These are phyloP conservation scores for Trichosurus vulpecula DNA, from an alignment of 2,797 vertebrate species.

Conservation along the genomic window DNA sequence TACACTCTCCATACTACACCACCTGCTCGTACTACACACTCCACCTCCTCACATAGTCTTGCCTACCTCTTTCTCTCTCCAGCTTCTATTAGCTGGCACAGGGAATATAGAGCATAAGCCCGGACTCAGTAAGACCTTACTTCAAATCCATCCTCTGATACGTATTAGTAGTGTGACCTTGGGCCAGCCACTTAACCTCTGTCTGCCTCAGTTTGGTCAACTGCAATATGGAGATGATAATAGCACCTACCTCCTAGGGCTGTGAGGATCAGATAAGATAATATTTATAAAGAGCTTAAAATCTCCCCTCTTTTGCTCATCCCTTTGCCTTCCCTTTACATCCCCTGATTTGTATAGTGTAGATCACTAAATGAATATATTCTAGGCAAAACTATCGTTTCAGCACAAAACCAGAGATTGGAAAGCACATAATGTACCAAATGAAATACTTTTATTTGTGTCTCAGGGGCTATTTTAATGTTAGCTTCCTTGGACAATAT, in stretches of 20 bases:
- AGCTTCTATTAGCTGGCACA: slow-evolving; percentile 12
- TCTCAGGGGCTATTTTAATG: slow-evolving; percentile 22
- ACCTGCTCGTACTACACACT: neutral
- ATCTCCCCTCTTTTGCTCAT: no score
- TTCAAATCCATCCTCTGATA: no score
- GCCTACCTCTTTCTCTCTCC: neutral
- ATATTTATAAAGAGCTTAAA: no score
- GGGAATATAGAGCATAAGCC: no score
- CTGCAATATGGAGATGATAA: no score
- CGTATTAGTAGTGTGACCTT: no score
- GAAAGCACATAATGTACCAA: neutral
- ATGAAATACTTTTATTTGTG: slow-evolving; percentile 12
- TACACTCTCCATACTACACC: no score
- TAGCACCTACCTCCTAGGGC: no score
- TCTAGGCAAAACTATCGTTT: neutral
- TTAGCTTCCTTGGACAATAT: slow-evolving; percentile 46
- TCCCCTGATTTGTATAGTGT: neutral
- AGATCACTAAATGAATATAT: neutral
- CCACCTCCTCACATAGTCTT: neutral
- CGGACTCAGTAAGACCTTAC: no score
- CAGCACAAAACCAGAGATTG: neutral
- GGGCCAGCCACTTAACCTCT: no score
- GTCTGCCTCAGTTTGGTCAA: no score
- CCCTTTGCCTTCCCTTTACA: fast-evolving
- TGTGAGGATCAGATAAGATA: no score